These are phyloP conservation scores for Hemicrepidius hirtus DNA, from an alignment of 2,888 invertebrate genomes.

Conservation along the genomic window DNA sequence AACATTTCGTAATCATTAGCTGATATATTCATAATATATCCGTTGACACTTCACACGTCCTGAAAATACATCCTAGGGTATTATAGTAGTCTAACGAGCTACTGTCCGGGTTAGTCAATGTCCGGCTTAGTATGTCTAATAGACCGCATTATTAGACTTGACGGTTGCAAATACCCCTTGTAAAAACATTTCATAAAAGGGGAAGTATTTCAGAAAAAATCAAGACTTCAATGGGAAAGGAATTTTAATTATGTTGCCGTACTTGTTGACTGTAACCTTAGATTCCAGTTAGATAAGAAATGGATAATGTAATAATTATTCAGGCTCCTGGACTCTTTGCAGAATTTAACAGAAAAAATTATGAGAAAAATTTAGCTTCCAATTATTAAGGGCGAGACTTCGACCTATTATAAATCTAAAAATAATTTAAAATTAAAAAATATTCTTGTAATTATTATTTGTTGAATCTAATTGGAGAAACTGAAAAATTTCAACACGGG, in stretches of 20 bases:
- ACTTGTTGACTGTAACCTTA: slow-evolving; percentile 8
- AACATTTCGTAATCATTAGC: slow-evolving; percentile 41
- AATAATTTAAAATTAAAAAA: too few relatives aligned
- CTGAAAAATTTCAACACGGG: too few relatives aligned
- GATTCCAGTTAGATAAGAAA: too few relatives aligned
- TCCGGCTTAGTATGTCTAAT: slow-evolving; percentile 44
- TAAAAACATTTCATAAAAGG: slow-evolving; percentile 48
- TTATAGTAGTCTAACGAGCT: slow-evolving; percentile 48
- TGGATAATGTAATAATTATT: too few relatives aligned
- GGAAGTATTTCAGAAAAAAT: slow-evolving; percentile 21
- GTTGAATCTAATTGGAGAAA: too few relatives aligned
- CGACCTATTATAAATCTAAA: too few relatives aligned
- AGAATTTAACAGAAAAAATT: too few relatives aligned
- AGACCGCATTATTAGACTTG: slow-evolving; percentile 53
- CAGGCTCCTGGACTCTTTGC: too few relatives aligned
- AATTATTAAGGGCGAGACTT: too few relatives aligned
- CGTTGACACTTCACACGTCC: slow-evolving; percentile 49
- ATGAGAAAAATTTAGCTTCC: too few relatives aligned
- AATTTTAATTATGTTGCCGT: slow-evolving; percentile 18
- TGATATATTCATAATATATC: slow-evolving; percentile 37
- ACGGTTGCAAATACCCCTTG: slow-evolving; percentile 52
- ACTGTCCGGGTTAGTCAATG: slow-evolving; percentile 44
- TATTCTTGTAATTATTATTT: too few relatives aligned
- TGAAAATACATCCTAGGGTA: slow-evolving; percentile 37
- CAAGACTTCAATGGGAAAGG: slow-evolving; percentile 6